Evolutionary conservation across 2,113 vertebrate genomes (phyloP).

Genomic region (Mixornis gularis): DNA sequence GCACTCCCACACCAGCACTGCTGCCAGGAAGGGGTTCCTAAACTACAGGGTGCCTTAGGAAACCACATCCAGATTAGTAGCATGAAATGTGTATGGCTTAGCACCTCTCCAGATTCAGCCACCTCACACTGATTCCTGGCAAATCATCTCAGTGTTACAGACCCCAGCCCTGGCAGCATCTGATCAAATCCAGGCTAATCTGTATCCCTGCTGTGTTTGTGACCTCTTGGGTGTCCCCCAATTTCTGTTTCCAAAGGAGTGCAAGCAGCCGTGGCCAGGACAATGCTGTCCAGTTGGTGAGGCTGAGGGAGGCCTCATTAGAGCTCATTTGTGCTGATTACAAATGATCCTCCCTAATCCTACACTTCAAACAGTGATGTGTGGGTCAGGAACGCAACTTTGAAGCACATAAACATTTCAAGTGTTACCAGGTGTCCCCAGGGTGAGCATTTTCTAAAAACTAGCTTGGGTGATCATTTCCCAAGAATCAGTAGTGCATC

Average conservation of each 20-base stretch:
- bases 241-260: background rate
- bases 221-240: background rate
- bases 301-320: background rate
- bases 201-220: background rate
- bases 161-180: background rate
- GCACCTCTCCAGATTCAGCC: background rate
- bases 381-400: background rate
- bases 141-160: background rate
- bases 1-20: background rate
- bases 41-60: background rate
- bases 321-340: slow-evolving; percentile 10
- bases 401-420: background rate
- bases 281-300: background rate
- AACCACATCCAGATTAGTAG: background rate
- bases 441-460: background rate
- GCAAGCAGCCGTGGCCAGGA: background rate
- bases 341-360: background rate
- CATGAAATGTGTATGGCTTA: fast-evolving
- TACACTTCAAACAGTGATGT: background rate
- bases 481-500: background rate
- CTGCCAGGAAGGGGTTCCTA: background rate
- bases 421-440: background rate
- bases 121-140: background rate
- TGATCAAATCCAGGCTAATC: background rate
- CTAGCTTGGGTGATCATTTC: background rate